A percentile compares a stretch with the other conserved stretches of the same genome.
Conservation (phyloP, 2,797 vertebrate species). For the Peromyscus aztecus region DNA sequence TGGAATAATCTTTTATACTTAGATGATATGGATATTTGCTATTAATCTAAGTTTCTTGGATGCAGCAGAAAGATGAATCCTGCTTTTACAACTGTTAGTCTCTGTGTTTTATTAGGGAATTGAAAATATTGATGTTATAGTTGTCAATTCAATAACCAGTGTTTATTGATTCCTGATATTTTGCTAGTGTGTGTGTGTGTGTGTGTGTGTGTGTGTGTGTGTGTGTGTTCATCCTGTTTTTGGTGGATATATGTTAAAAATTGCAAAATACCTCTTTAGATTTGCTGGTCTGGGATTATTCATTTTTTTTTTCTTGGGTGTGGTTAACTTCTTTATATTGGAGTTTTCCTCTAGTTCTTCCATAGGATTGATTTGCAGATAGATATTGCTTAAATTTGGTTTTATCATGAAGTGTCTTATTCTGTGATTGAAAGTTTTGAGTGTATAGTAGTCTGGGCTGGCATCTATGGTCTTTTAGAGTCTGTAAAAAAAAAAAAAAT, state of each 20-base stretch:
- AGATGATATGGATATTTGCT: background rate
- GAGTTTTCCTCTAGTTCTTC: too few relatives aligned
- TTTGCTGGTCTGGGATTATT: background rate
- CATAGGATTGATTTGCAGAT: background rate
- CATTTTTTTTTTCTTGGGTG: background rate
- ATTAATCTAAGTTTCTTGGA: background rate
- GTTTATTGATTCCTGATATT: background rate
- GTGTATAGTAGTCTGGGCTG: background rate
- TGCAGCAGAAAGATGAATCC: background rate
- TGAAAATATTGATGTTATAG: background rate
- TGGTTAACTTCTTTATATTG: background rate
- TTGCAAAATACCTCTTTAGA: background rate
- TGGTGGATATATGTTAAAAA: too few relatives aligned
- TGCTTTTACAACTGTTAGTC: background rate
- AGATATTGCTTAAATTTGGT: background rate
- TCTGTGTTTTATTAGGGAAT: background rate
- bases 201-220: too few relatives aligned
- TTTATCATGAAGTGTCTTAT: background rate
- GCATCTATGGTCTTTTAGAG: background rate
- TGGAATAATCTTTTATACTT: background rate
- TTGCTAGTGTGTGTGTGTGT: background rate
- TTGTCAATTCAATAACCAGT: too few relatives aligned
- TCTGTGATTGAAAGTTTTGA: too few relatives aligned
- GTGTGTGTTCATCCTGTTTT: too few relatives aligned
- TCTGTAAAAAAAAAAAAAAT: background rate